A percentile compares a stretch with the other conserved stretches of the same genome.
phyloP scores from a whole-genome alignment of 2,888 invertebrate species.

The Eristalis arbustorum region DNA sequence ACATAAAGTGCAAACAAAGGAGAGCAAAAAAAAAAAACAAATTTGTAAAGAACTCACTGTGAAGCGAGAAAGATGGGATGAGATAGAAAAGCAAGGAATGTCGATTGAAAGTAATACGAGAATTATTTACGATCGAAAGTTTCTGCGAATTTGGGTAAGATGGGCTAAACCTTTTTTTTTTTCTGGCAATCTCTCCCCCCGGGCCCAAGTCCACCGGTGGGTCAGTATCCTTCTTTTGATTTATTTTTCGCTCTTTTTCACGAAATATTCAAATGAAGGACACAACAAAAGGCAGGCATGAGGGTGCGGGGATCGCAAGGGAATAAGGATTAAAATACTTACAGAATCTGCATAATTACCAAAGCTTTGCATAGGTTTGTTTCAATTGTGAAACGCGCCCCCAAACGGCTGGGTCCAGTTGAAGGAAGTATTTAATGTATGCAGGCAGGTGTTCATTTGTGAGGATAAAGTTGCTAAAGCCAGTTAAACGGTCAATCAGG shows the following conservation, averaged over 20 bases:
- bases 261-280: neutral
- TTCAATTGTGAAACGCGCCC: neutral
- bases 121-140: conserved; percentile 55
- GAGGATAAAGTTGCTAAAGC: neutral
- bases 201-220: neutral
- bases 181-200: neutral
- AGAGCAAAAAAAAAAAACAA: neutral
- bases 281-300: neutral
- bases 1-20: neutral
- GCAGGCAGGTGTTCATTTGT: neutral
- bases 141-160: conserved; percentile 48
- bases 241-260: neutral
- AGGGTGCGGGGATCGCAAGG: neutral
- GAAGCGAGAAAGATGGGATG: neutral
- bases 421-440: neutral
- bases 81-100: conserved; percentile 8
- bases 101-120: conserved; percentile 32
- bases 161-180: neutral
- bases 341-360: neutral
- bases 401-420: neutral
- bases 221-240: conserved; percentile 20
- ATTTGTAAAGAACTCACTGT: neutral
- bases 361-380: neutral
- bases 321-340: neutral
- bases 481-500: neutral